Percentiles rank a stretch among this genome's conserved stretches.
Conservation (phyloP, 2,888 invertebrate genomes). For the Temnothorax rugatulus region DNA sequence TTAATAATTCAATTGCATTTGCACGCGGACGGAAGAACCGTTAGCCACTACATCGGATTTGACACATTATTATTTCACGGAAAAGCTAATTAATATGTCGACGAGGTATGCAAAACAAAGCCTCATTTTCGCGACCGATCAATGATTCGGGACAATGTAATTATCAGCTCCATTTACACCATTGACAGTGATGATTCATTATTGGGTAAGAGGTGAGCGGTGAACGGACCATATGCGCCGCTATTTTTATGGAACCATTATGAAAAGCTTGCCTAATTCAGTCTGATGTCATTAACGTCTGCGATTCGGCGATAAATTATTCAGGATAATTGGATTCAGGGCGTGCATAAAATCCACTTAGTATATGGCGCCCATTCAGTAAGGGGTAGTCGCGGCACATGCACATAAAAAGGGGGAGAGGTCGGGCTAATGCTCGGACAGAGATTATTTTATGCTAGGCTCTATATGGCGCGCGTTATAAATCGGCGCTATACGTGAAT, state of each 20-base stretch:
- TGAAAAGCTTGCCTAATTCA: slow-evolving; percentile 74
- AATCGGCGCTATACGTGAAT: slow-evolving; percentile 59
- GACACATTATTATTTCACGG: slow-evolving; percentile 31
- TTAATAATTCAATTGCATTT: slow-evolving; percentile 39
- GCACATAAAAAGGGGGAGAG: slow-evolving; percentile 37
- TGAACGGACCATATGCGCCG: slow-evolving; percentile 32
- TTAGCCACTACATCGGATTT: slow-evolving; percentile 20
- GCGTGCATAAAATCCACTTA: slow-evolving; percentile 76
- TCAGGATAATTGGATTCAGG: slow-evolving; percentile 79
- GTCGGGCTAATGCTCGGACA: slow-evolving; percentile 53
- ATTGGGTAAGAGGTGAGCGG: slow-evolving; percentile 27
- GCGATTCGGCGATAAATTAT: slow-evolving; percentile 81
- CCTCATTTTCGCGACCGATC: slow-evolving; percentile 37
- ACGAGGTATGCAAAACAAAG: slow-evolving; percentile 34
- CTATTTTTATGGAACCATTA: slow-evolving; percentile 64
- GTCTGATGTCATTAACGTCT: slow-evolving; percentile 78
- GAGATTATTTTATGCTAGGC: slow-evolving; percentile 63
- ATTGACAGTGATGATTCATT: slow-evolving; percentile 52
- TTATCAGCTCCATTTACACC: slow-evolving; percentile 46
- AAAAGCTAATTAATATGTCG: slow-evolving; percentile 50
- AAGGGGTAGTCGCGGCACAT: slow-evolving; percentile 46
- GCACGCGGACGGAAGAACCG: neutral
- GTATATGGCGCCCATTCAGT: slow-evolving; percentile 51
- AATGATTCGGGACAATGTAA: slow-evolving; percentile 46
- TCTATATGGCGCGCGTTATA: slow-evolving; percentile 51